These are phyloP conservation scores for Anoura caudifer DNA, from an alignment of 2,113 vertebrate genomes.

Conservation along the genomic window DNA sequence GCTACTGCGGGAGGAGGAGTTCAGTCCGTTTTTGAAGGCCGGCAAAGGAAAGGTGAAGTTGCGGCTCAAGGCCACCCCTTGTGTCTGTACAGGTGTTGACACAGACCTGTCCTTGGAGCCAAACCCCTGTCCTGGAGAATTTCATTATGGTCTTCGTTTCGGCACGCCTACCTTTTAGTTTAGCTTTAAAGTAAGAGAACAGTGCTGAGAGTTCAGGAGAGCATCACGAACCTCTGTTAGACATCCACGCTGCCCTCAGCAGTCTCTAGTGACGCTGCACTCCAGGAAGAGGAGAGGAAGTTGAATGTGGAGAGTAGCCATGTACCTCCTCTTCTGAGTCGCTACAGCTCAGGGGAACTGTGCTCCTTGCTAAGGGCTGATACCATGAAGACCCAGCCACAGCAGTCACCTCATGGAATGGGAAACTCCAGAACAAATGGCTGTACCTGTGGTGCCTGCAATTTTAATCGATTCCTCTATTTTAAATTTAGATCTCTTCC, in stretches of 20 bases:
- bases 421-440: neutral
- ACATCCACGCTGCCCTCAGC: neutral
- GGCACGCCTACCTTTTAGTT: neutral
- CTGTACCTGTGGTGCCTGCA: neutral
- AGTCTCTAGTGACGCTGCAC: neutral
- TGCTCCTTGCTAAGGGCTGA: neutral
- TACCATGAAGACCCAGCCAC: neutral
- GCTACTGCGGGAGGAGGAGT: neutral
- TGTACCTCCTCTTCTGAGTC: neutral
- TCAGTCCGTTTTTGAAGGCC: neutral
- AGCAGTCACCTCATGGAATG: neutral
- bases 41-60: neutral
- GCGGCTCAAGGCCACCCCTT: neutral
- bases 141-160: neutral
- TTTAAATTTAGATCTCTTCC: conserved; percentile 85
- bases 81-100: neutral
- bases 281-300: neutral
- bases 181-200: conserved; percentile 12
- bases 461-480: conserved; percentile 54
- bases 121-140: neutral
- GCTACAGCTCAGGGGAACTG: neutral
- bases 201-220: neutral
- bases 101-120: neutral
- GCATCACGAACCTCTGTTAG: neutral
- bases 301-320: neutral